phyloP scores from a whole-genome alignment of 2,888 invertebrate species.

The Chironomus riparius region DNA sequence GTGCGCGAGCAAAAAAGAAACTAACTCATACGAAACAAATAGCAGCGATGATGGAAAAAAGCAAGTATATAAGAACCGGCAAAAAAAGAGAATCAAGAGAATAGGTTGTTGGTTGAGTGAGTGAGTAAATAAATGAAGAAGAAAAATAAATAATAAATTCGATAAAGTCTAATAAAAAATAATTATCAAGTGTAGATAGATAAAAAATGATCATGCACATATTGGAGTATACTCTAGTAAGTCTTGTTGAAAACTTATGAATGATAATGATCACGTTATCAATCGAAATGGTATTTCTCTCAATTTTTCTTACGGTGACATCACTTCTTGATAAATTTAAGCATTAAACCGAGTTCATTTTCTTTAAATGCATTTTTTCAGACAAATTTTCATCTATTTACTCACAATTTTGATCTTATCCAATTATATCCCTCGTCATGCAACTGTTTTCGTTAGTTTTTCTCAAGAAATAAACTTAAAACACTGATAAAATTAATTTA shows the following conservation, averaged over 20 bases:
- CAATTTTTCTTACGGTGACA: background rate
- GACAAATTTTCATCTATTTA: background rate
- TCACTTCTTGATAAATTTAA: background rate
- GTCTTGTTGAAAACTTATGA: too few relatives aligned
- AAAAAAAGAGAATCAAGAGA: background rate
- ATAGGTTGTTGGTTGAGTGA: too few relatives aligned
- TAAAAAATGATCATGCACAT: background rate
- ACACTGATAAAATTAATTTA: background rate
- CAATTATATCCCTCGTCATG: background rate
- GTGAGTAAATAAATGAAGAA: background rate
- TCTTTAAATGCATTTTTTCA: background rate
- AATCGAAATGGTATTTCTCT: background rate
- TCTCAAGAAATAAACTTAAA: background rate
- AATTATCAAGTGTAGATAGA: background rate
- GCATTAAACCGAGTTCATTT: background rate
- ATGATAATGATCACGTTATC: background rate
- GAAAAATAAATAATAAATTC: background rate
- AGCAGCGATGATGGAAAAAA: background rate
- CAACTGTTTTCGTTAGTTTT: background rate
- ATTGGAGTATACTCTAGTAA: background rate
- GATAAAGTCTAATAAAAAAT: background rate
- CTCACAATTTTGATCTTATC: slow-evolving; percentile 7
- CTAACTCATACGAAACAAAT: background rate
- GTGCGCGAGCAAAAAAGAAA: slow-evolving; percentile 1
- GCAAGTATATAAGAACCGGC: background rate